These are phyloP conservation scores for Stegophylla sp. DNA, from an alignment of 2,888 invertebrate genomes.

Conservation along the genomic window DNA sequence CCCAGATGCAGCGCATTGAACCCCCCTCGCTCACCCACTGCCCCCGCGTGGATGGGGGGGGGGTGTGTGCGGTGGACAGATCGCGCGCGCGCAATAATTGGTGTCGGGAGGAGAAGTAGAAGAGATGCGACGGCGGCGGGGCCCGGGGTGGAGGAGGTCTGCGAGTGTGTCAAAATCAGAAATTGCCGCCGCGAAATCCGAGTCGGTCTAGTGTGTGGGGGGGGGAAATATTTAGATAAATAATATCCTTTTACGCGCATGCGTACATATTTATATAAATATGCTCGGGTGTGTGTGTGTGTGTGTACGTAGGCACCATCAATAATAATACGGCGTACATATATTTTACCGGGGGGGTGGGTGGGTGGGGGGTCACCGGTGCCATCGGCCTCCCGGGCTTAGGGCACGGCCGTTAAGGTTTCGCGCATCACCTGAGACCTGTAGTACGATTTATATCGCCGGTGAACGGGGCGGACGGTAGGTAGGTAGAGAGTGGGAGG, in stretches of 20 bases:
- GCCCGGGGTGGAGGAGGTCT: too few relatives aligned
- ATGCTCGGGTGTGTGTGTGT: background rate
- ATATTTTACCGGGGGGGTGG: constrained; percentile 4
- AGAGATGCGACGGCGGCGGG: background rate
- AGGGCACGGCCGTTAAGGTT: constrained; percentile 56
- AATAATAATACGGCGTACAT: constrained; percentile 10
- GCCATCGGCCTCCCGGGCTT: constrained; percentile 41
- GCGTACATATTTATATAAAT: background rate
- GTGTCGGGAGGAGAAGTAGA: too few relatives aligned
- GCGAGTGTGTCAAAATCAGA: constrained; percentile 7
- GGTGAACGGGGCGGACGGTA: background rate
- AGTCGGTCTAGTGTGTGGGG: background rate
- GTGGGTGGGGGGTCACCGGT: constrained; percentile 27
- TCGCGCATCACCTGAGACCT: constrained; percentile 55
- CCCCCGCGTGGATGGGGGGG: too few relatives aligned
- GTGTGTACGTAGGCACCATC: constrained; percentile 8
- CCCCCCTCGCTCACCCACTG: too few relatives aligned
- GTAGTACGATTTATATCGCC: constrained; percentile 45
- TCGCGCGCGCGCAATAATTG: too few relatives aligned
- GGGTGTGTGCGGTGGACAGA: too few relatives aligned
- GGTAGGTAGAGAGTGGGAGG: too few relatives aligned
- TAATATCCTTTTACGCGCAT: background rate
- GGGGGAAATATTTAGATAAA: background rate
- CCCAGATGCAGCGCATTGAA: constrained; percentile 27
- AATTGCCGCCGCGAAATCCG: background rate